phyloP scores from a whole-genome alignment of 2,797 vertebrate genomes.

The Loris lydekkerianus region DNA sequence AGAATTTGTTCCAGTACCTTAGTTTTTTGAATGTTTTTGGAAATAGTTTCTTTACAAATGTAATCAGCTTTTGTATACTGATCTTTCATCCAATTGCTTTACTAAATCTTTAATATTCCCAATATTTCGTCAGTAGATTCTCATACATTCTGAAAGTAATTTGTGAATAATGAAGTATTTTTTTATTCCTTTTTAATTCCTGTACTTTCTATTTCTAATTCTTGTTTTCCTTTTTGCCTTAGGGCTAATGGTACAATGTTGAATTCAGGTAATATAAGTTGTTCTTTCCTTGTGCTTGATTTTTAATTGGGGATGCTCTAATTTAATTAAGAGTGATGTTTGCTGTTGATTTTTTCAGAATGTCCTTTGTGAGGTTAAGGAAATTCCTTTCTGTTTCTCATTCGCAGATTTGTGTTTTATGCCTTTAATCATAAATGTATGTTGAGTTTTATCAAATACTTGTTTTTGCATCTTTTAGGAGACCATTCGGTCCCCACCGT shows the following conservation, averaged over 20 bases:
- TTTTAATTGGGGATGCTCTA: neutral
- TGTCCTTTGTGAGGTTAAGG: neutral
- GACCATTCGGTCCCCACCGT: rapidly evolving
- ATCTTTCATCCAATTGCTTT: neutral
- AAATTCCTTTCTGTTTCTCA: neutral
- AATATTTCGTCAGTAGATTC: neutral
- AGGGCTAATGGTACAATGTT: neutral
- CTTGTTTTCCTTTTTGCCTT: neutral
- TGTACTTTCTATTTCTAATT: neutral
- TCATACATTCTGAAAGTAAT: neutral
- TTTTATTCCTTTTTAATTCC: neutral
- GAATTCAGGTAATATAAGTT: neutral
- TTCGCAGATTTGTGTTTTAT: neutral
- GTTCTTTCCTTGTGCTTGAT: neutral
- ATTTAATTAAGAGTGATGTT: neutral
- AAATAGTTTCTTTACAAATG: neutral
- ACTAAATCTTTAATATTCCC: neutral
- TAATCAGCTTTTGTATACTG: neutral
- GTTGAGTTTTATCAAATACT: neutral
- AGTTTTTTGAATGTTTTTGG: neutral
- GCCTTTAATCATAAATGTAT: neutral
- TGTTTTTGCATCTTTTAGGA: neutral
- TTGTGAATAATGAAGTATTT: neutral
- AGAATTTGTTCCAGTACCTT: neutral
- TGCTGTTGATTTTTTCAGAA: neutral